A percentile compares a stretch with the other conserved stretches of the same genome.
phyloP scores from a whole-genome alignment of 2,113 vertebrate genomes.

The Bubalus kerabau region DNA sequence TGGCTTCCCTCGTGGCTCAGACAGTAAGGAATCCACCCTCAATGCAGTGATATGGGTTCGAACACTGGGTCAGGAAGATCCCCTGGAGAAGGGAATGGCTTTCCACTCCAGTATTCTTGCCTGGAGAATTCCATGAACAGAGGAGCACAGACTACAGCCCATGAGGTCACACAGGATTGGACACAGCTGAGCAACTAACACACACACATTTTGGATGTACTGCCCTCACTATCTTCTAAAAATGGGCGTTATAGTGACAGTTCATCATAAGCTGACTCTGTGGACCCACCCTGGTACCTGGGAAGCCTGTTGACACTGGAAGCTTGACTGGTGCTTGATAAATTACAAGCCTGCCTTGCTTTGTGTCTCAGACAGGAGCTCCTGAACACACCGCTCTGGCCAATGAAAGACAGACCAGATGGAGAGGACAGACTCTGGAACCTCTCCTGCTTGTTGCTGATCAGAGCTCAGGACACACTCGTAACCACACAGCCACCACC shows the following conservation, averaged over 20 bases:
- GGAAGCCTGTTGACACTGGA: background rate
- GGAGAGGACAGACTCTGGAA: background rate
- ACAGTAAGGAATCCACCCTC: background rate
- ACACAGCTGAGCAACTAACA: background rate
- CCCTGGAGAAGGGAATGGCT: background rate
- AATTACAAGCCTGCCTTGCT: background rate
- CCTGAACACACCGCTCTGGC: background rate
- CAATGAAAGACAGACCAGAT: background rate
- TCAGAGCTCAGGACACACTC: background rate
- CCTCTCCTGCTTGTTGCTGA: background rate
- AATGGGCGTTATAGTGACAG: background rate
- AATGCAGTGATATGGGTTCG: background rate
- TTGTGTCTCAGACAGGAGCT: background rate
- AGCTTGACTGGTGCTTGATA: background rate
- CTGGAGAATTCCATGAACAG: background rate
- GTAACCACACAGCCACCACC: background rate
- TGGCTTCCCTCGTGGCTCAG: background rate
- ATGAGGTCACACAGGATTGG: background rate
- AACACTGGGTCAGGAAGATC: background rate
- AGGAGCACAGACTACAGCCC: background rate
- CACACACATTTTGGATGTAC: background rate
- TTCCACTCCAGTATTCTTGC: background rate
- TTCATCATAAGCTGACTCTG: background rate
- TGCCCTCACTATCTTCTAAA: background rate
- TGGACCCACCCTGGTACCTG: background rate